These are phyloP conservation scores for Epicampocera succincta DNA, from an alignment of 2,888 invertebrate genomes.

Conservation along the genomic window DNA sequence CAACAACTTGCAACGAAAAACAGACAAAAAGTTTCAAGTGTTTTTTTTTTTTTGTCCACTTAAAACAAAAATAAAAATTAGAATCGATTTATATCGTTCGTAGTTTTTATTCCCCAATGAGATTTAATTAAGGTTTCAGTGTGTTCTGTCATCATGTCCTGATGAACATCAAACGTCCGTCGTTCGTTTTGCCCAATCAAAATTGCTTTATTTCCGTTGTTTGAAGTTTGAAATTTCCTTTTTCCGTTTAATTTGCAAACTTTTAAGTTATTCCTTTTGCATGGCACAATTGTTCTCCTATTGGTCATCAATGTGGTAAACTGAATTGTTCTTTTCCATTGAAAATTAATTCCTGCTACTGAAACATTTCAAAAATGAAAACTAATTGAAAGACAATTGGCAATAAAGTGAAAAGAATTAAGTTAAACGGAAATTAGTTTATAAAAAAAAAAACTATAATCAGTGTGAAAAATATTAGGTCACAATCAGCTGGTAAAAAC, in stretches of 20 bases:
- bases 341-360: constrained; percentile 4
- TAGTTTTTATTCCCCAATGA: not conserved
- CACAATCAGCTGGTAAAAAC: not conserved
- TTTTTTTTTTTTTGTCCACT: not conserved
- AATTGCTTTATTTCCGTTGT: constrained; percentile 54
- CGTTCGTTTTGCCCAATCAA: not conserved
- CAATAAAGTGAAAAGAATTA: constrained; percentile 25
- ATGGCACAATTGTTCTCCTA: constrained; percentile 25
- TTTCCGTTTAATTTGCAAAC: constrained; percentile 50
- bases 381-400: constrained; percentile 54
- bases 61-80: not conserved
- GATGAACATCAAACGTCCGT: constrained; percentile 4
- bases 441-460: constrained; percentile 8
- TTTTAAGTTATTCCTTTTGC: constrained; percentile 34
- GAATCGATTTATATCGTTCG: not conserved
- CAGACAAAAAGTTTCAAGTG: not conserved
- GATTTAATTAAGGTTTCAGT: not conserved
- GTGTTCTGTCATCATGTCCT: not conserved
- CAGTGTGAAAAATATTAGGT: not conserved
- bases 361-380: constrained; percentile 29
- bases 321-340: not conserved
- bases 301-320: constrained; percentile 40
- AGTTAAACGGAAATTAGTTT: constrained; percentile 35
- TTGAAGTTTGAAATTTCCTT: constrained; percentile 51
- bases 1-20: constrained; percentile 2